Percentiles rank a stretch among this genome's conserved stretches.
These are phyloP conservation scores for Melanargia galathea DNA, from an alignment of 2,888 invertebrate genomes.

Conservation along the genomic window DNA sequence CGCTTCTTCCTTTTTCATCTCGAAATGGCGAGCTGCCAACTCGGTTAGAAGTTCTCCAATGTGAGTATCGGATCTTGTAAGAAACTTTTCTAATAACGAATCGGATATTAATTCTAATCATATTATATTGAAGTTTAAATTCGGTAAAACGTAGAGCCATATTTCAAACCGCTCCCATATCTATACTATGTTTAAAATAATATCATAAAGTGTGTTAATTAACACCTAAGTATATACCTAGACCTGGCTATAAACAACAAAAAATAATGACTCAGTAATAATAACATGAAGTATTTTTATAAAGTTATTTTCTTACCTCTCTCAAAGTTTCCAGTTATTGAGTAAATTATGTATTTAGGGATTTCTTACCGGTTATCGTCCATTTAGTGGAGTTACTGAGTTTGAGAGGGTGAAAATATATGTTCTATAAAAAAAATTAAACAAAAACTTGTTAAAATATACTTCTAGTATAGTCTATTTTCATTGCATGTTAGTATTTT, in stretches of 20 bases:
- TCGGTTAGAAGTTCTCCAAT: slow-evolving; percentile 63
- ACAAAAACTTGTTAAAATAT: no score
- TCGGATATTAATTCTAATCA: slow-evolving; percentile 11
- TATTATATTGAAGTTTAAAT: not conserved
- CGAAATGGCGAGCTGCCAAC: slow-evolving; percentile 74
- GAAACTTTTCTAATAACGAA: slow-evolving; percentile 48
- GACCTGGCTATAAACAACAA: no score
- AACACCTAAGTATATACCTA: no score
- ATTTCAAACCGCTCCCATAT: not conserved
- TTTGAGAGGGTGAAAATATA: no score
- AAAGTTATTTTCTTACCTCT: not conserved
- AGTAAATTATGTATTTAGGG: no score
- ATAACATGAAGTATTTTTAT: not conserved
- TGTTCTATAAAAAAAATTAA: no score
- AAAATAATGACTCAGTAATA: not conserved
- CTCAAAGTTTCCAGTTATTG: not conserved
- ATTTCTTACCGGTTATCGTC: no score
- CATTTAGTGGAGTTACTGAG: no score
- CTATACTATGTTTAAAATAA: no score
- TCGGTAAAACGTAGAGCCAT: not conserved
- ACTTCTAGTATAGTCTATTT: no score
- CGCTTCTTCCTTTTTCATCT: slow-evolving; percentile 61
- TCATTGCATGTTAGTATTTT: no score
- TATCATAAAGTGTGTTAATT: no score
- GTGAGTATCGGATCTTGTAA: slow-evolving; percentile 64